Evolutionary conservation across 1,140 invertebrate species (phyloP).

Genomic region (Armadillidium nasatum): DNA sequence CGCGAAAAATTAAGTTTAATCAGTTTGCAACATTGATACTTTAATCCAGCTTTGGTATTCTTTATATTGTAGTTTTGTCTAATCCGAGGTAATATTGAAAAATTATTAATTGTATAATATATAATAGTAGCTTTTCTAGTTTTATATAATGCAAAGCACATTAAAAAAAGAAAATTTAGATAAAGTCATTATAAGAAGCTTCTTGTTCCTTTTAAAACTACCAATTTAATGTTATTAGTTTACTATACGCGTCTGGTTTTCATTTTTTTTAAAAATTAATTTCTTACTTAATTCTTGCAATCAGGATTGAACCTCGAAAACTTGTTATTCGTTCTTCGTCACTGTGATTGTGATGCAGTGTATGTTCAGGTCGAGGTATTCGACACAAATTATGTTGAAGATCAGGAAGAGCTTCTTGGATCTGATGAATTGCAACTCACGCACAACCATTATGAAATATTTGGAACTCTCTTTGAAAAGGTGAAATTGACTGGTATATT

Average conservation of each 20-base stretch:
- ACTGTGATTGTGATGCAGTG: slow-evolving; percentile 19
- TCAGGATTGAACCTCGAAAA: slow-evolving; percentile 34
- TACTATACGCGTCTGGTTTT: not conserved
- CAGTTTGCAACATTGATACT: no score
- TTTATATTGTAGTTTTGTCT: no score
- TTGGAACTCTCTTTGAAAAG: slow-evolving; percentile 31
- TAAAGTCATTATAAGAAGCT: no score
- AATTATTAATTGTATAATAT: no score
- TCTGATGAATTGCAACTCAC: slow-evolving; percentile 20
- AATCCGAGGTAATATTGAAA: no score
- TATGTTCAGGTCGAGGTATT: slow-evolving; percentile 28
- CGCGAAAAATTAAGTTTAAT: no score
- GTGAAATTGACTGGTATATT: not conserved
- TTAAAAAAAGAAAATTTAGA: no score
- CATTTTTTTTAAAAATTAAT: not conserved
- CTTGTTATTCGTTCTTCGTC: slow-evolving; percentile 17
- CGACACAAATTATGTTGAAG: slow-evolving; percentile 28
- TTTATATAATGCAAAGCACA: no score
- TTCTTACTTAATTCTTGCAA: not conserved
- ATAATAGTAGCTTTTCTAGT: no score
- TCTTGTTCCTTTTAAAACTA: no score
- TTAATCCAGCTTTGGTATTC: no score
- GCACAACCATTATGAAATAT: slow-evolving; percentile 31
- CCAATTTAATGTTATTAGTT: not conserved
- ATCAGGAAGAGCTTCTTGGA: slow-evolving; percentile 28